A percentile compares a stretch with the other conserved stretches of the same genome.
Evolutionary conservation across 2,113 vertebrate genomes (phyloP).

Genomic region (Spermophilus dauricus): DNA sequence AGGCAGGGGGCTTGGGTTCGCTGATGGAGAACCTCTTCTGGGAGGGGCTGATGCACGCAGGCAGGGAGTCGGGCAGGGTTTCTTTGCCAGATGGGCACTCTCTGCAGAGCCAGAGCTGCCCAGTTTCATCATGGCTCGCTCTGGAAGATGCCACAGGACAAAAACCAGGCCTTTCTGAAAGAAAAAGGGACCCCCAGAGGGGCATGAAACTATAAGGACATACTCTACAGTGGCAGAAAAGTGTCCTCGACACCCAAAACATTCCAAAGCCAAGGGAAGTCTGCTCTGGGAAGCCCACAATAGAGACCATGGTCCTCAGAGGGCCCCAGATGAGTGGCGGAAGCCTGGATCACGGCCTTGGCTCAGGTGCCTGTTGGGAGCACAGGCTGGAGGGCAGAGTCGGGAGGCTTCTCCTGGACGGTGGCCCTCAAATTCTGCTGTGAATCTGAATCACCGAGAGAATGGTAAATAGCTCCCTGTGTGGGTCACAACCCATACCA

Average conservation of each 20-base stretch:
- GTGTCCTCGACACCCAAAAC: neutral
- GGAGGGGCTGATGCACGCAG: neutral
- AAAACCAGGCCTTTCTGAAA: neutral
- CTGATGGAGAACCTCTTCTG: neutral
- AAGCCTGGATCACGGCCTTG: rapidly evolving
- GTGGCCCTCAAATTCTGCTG: neutral
- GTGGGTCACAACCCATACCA: neutral
- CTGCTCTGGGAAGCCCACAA: neutral
- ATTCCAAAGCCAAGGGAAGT: neutral
- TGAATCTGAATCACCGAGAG: neutral
- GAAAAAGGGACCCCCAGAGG: neutral
- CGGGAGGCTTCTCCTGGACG: neutral
- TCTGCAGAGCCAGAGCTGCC: neutral
- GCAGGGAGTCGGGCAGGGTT: neutral
- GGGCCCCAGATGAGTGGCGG: neutral
- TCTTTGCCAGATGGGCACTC: neutral
- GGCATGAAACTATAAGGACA: neutral
- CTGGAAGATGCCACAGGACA: neutral
- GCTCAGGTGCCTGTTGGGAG: neutral
- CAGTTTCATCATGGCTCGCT: neutral
- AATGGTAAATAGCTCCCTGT: neutral
- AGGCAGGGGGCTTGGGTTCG: neutral
- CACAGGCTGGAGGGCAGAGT: neutral
- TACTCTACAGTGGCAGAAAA: neutral
- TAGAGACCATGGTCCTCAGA: neutral